Base-by-base conservation (phyloP, 2,888 invertebrate species). In the Drosophila prolongata region DNA sequence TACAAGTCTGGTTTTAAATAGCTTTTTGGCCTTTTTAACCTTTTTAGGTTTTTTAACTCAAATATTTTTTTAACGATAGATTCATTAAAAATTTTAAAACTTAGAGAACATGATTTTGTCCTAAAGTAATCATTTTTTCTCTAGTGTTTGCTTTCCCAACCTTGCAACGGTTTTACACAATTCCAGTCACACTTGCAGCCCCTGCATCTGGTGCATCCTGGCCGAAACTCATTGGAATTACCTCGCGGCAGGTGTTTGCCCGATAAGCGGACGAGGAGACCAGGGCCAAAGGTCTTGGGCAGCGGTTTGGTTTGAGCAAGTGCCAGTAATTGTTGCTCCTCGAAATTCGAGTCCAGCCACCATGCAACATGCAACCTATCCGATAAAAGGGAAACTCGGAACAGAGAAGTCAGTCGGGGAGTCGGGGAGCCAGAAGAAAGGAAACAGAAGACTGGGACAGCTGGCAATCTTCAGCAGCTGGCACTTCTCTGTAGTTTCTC, bases 391-490 rank as follows among this genome's bases (percentile, higher is more conserved):
- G 24, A 42, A 14, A 55, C 66, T 34, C 49, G 46, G 16, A 19
- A 38, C 66, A 58, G 38, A 24, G 50, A 5, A 38, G 38, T n/a
- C 38, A 38, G 40, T 30, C 30, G 30, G 1, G 8, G 30, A 30
- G 30, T 38, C 55, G 30, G 27, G 55, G 56, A 55, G 66, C 66
- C 67, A 16, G 43, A 65, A 66, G 66, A 66, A 54, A 43, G 40
- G 38, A 55, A 27, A 34, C 66, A 53, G 54, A 44, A 50, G 38
- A 38, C 38, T 27, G 16, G 38, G 55, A 38, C 70, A 74, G 73
- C 73, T 74, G 73, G 60, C 40, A 54, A 65, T 72, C 65, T 58
- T 72, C 50, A 55, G 53, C 54, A 43, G 67, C 62, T 62, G 62
- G 49, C 30, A 2, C 44, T 13, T 37, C 37, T 60, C 19, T 1